phyloP scores from a whole-genome alignment of 2,888 invertebrate genomes.

The Synanthedon myopaeformis region DNA sequence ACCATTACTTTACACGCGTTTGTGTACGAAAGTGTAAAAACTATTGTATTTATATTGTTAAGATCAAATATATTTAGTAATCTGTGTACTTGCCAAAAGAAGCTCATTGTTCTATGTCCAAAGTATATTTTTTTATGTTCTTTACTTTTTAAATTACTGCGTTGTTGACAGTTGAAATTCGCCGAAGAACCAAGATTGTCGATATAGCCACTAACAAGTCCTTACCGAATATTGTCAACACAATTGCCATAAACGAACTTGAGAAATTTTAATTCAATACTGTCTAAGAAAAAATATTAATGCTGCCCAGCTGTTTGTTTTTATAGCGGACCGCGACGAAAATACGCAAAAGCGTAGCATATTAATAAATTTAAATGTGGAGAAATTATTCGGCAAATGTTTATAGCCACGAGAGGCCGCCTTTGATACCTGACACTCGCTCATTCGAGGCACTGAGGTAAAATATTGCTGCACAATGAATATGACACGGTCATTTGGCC shows the following conservation, averaged over 20 bases:
- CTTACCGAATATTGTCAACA: too few species aligned
- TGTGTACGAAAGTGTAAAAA: too few species aligned
- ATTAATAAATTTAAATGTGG: slow-evolving; percentile 46
- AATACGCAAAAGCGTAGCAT: slow-evolving; percentile 5
- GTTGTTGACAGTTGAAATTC: too few species aligned
- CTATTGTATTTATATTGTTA: slow-evolving; percentile 8
- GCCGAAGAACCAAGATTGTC: too few species aligned
- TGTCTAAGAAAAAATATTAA: too few species aligned
- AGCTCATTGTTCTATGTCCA: too few species aligned
- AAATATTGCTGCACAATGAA: neutral
- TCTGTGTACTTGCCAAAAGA: slow-evolving; percentile 24
- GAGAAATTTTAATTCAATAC: too few species aligned
- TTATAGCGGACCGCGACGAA: slow-evolving; percentile 3
- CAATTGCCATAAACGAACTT: too few species aligned
- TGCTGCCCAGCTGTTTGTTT: slow-evolving; percentile 1
- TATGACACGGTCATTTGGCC: neutral
- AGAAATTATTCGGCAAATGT: slow-evolving; percentile 49
- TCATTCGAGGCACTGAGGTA: neutral
- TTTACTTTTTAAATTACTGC: too few species aligned
- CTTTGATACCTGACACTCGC: neutral
- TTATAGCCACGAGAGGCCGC: slow-evolving; percentile 7
- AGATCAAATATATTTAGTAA: slow-evolving; percentile 21
- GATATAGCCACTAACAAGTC: too few species aligned
- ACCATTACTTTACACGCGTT: too few species aligned
- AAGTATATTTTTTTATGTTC: too few species aligned